Conservation (phyloP, 2,113 vertebrate species). For the Cynopterus brachyotis region DNA sequence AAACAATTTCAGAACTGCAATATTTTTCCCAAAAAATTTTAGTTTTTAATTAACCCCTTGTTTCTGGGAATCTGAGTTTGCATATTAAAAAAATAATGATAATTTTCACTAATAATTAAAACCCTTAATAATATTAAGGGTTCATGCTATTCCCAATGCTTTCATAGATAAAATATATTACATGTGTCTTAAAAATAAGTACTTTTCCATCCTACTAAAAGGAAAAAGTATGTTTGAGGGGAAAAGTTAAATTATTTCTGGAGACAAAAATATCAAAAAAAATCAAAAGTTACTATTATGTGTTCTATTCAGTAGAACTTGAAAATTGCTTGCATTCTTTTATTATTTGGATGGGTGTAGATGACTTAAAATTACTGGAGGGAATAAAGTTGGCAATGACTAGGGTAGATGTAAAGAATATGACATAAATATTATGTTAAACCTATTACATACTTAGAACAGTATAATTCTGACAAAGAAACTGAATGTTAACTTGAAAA, state of each 20-base stretch:
- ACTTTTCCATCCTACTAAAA: not conserved
- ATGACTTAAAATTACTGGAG: not conserved
- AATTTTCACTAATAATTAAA: not conserved
- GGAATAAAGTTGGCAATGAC: too few species aligned
- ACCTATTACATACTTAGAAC: not conserved
- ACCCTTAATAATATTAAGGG: not conserved
- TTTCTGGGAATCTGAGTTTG: not conserved
- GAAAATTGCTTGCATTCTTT: not conserved
- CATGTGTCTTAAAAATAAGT: not conserved
- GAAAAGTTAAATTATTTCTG: not conserved
- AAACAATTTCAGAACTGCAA: conserved; percentile 20
- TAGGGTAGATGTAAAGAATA: not conserved
- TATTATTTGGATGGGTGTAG: not conserved
- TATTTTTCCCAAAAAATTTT: not conserved
- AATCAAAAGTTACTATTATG: not conserved
- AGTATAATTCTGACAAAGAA: not conserved
- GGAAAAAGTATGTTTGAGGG: not conserved
- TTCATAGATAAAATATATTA: not conserved
- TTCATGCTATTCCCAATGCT: not conserved
- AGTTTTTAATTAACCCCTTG: not conserved
- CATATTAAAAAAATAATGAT: not conserved
- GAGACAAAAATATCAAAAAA: not conserved
- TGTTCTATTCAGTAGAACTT: not conserved
- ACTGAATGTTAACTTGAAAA: not conserved
- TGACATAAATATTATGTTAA: not conserved